A percentile compares a stretch with the other conserved stretches of the same genome.
These are phyloP conservation scores for Lasioglossum villosulum DNA, from an alignment of 2,888 invertebrate species.

Conservation along the genomic window DNA sequence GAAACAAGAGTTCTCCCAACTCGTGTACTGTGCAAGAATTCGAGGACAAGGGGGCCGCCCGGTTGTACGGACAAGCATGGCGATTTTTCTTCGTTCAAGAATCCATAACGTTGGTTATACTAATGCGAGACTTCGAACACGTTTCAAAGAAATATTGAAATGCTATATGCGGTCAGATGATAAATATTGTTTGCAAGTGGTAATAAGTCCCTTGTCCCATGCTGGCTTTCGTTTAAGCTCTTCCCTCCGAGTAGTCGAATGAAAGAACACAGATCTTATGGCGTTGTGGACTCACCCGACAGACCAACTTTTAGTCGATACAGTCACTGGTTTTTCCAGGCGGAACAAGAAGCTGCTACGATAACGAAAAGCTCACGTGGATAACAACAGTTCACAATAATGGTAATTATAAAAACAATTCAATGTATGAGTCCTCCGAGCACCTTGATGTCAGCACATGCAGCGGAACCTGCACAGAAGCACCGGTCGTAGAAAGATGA, in stretches of 20 bases:
- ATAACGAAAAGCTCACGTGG: slow-evolving; percentile 63
- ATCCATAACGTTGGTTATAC: slow-evolving; percentile 49
- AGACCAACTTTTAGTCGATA: slow-evolving; percentile 55
- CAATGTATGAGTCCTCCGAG: slow-evolving; percentile 74
- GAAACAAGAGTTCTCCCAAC: slow-evolving; percentile 41
- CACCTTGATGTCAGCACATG: slow-evolving; percentile 80
- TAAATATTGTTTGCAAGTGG: slow-evolving; percentile 24
- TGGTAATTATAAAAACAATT: slow-evolving; percentile 80
- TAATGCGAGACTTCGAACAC: slow-evolving; percentile 15
- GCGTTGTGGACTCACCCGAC: slow-evolving; percentile 64
- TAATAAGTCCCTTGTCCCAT: slow-evolving; percentile 33
- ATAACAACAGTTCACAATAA: slow-evolving; percentile 74
- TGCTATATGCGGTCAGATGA: not conserved
- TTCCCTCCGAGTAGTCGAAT: slow-evolving; percentile 63
- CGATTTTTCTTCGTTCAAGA: slow-evolving; percentile 70
- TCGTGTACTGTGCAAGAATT: slow-evolving; percentile 53
- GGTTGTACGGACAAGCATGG: slow-evolving; percentile 76
- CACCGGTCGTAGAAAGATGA: slow-evolving; percentile 64
- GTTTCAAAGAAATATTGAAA: not conserved
- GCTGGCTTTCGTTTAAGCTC: slow-evolving; percentile 52
- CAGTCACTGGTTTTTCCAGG: slow-evolving; percentile 58
- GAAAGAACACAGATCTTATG: slow-evolving; percentile 65
- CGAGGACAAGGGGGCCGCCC: slow-evolving; percentile 69
- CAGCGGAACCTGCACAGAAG: slow-evolving; percentile 75
- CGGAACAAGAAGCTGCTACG: slow-evolving; percentile 55